Evolutionary conservation across 2,888 invertebrate genomes (phyloP).

Genomic region (Molanna angustata): DNA sequence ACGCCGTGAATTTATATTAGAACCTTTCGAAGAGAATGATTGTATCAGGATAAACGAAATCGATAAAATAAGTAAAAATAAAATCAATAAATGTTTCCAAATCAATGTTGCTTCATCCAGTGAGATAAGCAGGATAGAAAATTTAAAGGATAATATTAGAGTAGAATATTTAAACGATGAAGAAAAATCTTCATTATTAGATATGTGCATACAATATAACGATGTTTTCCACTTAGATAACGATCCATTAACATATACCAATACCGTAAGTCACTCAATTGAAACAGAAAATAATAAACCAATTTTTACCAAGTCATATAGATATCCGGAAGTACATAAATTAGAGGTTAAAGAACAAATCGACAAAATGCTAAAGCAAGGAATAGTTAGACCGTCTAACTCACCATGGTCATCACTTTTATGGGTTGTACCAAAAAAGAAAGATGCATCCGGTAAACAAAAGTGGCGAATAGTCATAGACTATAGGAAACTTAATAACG

Average conservation of each 20-base stretch:
- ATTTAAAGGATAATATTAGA: conserved; percentile 22
- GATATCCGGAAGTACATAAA: conserved; percentile 39
- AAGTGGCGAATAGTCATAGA: no score
- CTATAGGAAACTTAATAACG: no score
- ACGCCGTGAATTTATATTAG: background rate
- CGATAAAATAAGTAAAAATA: background rate
- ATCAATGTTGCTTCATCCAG: background rate
- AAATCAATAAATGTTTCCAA: background rate
- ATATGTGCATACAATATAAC: conserved; percentile 33
- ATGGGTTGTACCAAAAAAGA: conserved; percentile 38
- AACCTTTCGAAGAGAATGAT: background rate
- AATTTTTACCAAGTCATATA: conserved; percentile 38
- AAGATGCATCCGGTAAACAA: conserved; percentile 35
- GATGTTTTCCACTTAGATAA: conserved; percentile 34
- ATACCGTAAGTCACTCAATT: background rate
- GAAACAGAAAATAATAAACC: conserved; percentile 30
- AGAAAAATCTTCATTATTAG: conserved; percentile 30
- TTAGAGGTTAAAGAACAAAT: conserved; percentile 39
- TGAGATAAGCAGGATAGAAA: conserved; percentile 9
- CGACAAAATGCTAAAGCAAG: conserved; percentile 35
- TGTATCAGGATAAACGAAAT: background rate
- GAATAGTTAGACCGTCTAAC: conserved; percentile 36
- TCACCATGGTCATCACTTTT: conserved; percentile 35
- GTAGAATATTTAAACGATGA: conserved; percentile 33
- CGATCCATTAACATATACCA: conserved; percentile 32